Conservation (phyloP, 2,888 invertebrate genomes). For the Sceliomorpha sp. region DNA sequence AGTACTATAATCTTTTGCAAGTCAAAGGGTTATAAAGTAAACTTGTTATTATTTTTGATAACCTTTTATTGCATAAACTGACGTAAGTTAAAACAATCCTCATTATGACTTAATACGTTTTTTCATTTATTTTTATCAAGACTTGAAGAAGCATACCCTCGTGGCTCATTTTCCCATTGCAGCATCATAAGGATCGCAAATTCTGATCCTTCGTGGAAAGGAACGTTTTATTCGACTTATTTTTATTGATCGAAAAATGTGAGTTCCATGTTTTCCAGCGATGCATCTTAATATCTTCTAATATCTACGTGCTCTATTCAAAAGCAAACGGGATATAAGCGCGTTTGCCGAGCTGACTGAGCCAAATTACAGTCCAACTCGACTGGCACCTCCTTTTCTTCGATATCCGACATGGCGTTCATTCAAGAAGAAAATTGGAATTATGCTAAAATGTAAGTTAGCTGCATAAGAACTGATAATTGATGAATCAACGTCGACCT, state of each 20-base stretch:
- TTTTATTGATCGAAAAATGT: conserved; percentile 44
- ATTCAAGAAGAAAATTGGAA: conserved; percentile 71
- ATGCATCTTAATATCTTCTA: conserved; percentile 51
- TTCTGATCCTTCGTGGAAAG: too few species aligned
- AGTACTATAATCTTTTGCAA: too few species aligned
- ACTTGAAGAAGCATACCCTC: too few species aligned
- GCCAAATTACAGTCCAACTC: conserved; percentile 67
- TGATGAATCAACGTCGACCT: conserved; percentile 45
- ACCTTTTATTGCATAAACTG: too few species aligned
- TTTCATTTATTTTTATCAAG: too few species aligned
- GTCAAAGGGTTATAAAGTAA: too few species aligned
- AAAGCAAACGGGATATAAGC: conserved; percentile 51
- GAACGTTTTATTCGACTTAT: too few species aligned
- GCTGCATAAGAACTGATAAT: conserved; percentile 44
- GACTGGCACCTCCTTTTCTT: conserved; percentile 46
- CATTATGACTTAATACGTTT: too few species aligned
- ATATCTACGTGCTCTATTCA: conserved; percentile 52
- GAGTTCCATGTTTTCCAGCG: conserved; percentile 45
- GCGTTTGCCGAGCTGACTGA: conserved; percentile 65
- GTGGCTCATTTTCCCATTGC: too few species aligned
- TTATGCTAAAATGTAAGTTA: conserved; percentile 66
- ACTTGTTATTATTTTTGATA: too few species aligned
- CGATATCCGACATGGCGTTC: conserved; percentile 54
- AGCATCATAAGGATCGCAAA: too few species aligned
- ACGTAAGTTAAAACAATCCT: too few species aligned